Percentiles rank a stretch among this genome's conserved stretches.
phyloP scores from a whole-genome alignment of 2,797 vertebrate species.

The Anguilla obscura region DNA sequence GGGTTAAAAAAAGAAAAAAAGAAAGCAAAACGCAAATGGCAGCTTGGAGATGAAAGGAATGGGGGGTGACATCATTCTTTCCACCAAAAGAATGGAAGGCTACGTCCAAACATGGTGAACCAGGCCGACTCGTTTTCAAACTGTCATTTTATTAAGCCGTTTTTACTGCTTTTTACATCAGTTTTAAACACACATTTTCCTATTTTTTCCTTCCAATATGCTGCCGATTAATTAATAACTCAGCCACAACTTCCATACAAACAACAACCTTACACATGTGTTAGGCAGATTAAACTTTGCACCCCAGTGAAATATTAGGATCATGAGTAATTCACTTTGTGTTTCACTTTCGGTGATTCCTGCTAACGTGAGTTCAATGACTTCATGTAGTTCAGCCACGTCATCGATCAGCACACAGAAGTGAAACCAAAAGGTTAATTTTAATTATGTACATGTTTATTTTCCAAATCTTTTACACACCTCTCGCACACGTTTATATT shows the following conservation, averaged over 20 bases:
- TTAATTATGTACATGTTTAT: constrained; percentile 24
- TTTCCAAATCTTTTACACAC: neutral
- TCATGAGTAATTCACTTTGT: neutral
- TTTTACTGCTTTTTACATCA: constrained; percentile 89
- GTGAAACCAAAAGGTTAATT: constrained; percentile 15
- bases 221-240: constrained; percentile 34
- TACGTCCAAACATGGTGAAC: constrained; percentile 73
- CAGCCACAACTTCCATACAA: constrained; percentile 24
- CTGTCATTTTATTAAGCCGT: constrained; percentile 86
- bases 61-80: constrained; percentile 30
- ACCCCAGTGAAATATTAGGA: neutral
- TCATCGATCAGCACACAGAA: constrained; percentile 33
- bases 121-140: constrained; percentile 75
- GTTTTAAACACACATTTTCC: constrained; percentile 86
- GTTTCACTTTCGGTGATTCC: neutral
- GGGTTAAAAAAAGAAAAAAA: constrained; percentile 49
- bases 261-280: constrained; percentile 21
- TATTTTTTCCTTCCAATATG: constrained; percentile 72
- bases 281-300: constrained; percentile 27
- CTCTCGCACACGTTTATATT: neutral
- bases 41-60: constrained; percentile 35
- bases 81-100: constrained; percentile 29
- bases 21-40: constrained; percentile 58
- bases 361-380: constrained; percentile 7
- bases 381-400: constrained; percentile 40